These are phyloP conservation scores for Tricholaema leucomelas DNA, from an alignment of 2,113 vertebrate genomes.

Conservation along the genomic window DNA sequence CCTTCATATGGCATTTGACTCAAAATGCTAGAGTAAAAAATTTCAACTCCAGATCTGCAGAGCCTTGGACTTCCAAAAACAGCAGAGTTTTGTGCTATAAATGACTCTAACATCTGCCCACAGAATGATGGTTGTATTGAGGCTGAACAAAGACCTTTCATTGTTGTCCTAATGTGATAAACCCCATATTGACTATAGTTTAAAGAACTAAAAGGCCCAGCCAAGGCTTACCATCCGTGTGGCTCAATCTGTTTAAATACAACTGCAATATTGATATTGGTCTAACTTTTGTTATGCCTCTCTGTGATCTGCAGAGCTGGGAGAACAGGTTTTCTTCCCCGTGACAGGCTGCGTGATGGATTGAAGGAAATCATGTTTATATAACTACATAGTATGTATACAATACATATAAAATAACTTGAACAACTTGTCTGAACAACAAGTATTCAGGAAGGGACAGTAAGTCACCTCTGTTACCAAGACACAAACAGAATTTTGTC, in stretches of 20 bases:
- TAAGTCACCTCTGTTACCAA: conserved; percentile 55
- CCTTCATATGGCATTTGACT: background rate
- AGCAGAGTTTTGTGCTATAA: background rate
- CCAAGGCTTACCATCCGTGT: conserved; percentile 39
- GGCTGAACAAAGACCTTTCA: background rate
- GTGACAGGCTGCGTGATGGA: conserved; percentile 17
- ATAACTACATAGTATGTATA: conserved; percentile 49
- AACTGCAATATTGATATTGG: background rate
- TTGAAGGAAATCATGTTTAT: conserved; percentile 54
- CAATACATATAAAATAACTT: conserved; percentile 40
- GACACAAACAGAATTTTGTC: conserved; percentile 42
- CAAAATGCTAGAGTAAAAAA: background rate
- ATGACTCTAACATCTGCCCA: background rate
- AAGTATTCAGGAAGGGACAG: conserved; percentile 44
- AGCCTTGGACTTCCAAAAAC: fast-evolving
- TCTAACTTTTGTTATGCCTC: conserved; percentile 45
- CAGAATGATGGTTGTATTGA: background rate
- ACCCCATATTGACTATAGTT: background rate
- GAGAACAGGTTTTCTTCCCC: conserved; percentile 56
- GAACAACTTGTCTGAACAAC: conserved; percentile 57
- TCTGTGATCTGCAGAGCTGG: conserved; percentile 49
- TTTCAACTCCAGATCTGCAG: background rate
- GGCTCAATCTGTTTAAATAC: conserved; percentile 16
- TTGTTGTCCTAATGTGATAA: conserved; percentile 2
- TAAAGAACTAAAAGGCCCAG: conserved; percentile 3